Percentiles rank a stretch among this genome's conserved stretches.
Conservation (phyloP, 2,797 vertebrate genomes). For the Enoplosus armatus region DNA sequence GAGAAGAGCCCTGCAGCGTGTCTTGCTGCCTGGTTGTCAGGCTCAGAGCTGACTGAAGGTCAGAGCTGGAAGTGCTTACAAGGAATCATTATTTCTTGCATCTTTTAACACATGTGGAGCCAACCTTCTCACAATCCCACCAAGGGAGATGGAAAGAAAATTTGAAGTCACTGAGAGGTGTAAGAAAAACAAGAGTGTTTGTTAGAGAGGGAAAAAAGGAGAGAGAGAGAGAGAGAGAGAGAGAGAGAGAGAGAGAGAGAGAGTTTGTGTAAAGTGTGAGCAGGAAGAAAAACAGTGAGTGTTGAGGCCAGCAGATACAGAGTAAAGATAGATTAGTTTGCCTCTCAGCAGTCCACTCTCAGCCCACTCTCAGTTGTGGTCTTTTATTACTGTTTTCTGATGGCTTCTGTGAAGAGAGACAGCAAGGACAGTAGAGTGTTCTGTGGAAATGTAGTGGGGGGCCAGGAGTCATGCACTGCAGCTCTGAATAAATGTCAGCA, state of each 20-base stretch:
- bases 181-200: slow-evolving; percentile 66
- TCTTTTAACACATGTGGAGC: slow-evolving; percentile 47
- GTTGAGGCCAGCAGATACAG: slow-evolving; percentile 68
- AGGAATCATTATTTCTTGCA: slow-evolving; percentile 33
- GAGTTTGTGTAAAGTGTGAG: slow-evolving; percentile 58
- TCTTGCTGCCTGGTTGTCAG: slow-evolving; percentile 48
- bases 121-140: slow-evolving; percentile 52
- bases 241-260: slow-evolving; percentile 9
- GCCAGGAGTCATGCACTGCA: slow-evolving; percentile 67
- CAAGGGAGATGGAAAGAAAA: slow-evolving; percentile 48
- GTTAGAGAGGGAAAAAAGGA: slow-evolving; percentile 13
- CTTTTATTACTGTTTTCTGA: slow-evolving; percentile 78
- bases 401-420: slow-evolving; percentile 69
- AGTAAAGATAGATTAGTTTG: slow-evolving; percentile 81
- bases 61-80: slow-evolving; percentile 51
- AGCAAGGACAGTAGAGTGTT: slow-evolving; percentile 64
- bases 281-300: slow-evolving; percentile 67
- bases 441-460: slow-evolving; percentile 67
- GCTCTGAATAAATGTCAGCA: slow-evolving; percentile 71
- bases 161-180: slow-evolving; percentile 64
- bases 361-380: slow-evolving; percentile 72
- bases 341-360: slow-evolving; percentile 76
- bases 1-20: slow-evolving; percentile 56
- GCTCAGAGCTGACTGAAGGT: slow-evolving; percentile 65
- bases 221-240: slow-evolving; percentile 14